These are phyloP conservation scores for Acomys russatus DNA, from an alignment of 2,797 vertebrate genomes.

Conservation along the genomic window DNA sequence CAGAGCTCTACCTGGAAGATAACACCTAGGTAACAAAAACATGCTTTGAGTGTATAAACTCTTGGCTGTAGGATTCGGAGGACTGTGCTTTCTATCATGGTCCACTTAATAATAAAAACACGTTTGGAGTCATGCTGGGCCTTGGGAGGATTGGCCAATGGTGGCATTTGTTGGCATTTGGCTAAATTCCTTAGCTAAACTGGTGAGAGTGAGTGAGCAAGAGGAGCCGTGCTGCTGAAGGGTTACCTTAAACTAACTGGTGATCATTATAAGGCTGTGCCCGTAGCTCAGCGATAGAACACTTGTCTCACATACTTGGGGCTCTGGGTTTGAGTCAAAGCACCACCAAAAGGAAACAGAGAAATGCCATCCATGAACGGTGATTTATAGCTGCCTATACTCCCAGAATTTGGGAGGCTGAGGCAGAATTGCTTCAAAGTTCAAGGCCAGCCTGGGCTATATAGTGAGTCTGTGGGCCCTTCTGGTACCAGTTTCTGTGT, in stretches of 20 bases:
- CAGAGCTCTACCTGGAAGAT: background rate
- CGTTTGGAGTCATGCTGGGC: background rate
- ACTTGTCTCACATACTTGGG: background rate
- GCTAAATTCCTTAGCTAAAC: background rate
- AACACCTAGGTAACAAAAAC: too few relatives aligned
- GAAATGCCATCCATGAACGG: background rate
- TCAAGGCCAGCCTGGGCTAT: background rate
- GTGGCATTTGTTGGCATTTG: background rate
- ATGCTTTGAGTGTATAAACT: background rate
- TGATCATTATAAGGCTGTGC: background rate
- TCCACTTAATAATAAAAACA: background rate
- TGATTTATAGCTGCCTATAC: background rate
- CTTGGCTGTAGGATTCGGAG: background rate
- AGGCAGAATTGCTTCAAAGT: too few relatives aligned
- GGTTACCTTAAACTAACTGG: background rate
- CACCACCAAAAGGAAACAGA: background rate
- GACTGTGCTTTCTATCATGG: background rate
- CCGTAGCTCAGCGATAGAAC: background rate
- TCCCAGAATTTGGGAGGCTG: background rate
- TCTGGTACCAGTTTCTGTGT: background rate
- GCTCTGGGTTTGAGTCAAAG: background rate
- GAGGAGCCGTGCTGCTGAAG: accelerated
- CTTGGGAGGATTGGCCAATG: background rate
- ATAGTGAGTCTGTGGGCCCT: background rate
- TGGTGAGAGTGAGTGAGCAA: background rate